phyloP scores from a whole-genome alignment of 2,888 invertebrate genomes.

The Nomada lathburiana region DNA sequence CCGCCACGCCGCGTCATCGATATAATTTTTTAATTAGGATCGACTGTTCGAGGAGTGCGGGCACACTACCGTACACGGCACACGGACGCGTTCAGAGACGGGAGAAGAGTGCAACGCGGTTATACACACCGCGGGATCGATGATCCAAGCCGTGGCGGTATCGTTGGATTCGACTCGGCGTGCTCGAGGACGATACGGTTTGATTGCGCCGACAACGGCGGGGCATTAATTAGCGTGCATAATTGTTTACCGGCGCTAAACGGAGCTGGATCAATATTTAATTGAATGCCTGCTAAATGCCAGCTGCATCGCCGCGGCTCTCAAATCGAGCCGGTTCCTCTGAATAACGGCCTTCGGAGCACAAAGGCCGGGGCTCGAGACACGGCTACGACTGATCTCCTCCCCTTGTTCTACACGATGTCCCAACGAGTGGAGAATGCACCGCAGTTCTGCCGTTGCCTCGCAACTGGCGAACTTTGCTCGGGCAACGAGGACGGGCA shows the following conservation, averaged over 20 bases:
- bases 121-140: constrained; percentile 29
- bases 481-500: background rate
- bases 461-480: constrained; percentile 39
- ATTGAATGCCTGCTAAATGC: constrained; percentile 83
- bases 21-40: constrained; percentile 59
- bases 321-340: constrained; percentile 76
- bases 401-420: constrained; percentile 62
- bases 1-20: background rate
- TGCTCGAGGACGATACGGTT: constrained; percentile 79
- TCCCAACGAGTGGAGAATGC: constrained; percentile 47
- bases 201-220: constrained; percentile 80
- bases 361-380: constrained; percentile 60
- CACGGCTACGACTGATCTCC: constrained; percentile 17
- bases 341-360: constrained; percentile 73
- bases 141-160: constrained; percentile 37
- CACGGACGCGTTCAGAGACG: background rate
- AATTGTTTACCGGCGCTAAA: constrained; percentile 83
- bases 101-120: constrained; percentile 16
- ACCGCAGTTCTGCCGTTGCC: background rate
- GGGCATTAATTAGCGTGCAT: constrained; percentile 83
- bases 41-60: constrained; percentile 34
- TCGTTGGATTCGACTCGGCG: constrained; percentile 72
- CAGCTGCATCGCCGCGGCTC: constrained; percentile 77
- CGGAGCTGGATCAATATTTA: constrained; percentile 83
- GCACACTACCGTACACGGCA: background rate